Base-by-base conservation (phyloP, 2,113 vertebrate genomes). In the Phrynosoma blainvillii region DNA sequence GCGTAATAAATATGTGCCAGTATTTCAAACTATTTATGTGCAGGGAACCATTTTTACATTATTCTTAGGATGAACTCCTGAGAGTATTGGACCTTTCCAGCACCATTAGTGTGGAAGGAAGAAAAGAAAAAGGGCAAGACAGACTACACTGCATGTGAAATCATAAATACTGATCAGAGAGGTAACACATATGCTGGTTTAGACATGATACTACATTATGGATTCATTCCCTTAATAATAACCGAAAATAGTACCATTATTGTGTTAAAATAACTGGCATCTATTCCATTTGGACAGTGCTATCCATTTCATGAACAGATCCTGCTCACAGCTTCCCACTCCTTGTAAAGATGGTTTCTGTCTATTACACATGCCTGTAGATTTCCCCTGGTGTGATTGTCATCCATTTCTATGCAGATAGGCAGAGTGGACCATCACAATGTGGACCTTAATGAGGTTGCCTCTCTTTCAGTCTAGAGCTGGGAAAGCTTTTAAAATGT, bases 281-380 rank as follows among this genome's bases (percentile, higher is more conserved):
- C 90, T 90, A 94, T 87, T 89, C 73, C 70, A 92, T 82, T 70
- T 88, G 74, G 91, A 87, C 89, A 88, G 86, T 93, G 66, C 91
- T 93, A 91, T 86, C 88, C 88, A 88, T 89, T 68, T 21, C 91
- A 84, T 74, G 84, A 86, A 89, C 56, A 83, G 82, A 73, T 52
- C 84, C 87, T 0, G 75, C 86, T 91, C 62, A 77, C 89, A 87
- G 83, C 91, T 40, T 74, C 66, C 59, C 5, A 66, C 13, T 77
- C 62, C 81, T 76, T 92, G 54, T 79, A 74, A 91, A 91, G 85
- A 91, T 1, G 75, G 65, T 59, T 81, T 85, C 80, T 78, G 78
- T 77, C 79, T 89, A 66, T 3, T 52, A 76, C 82, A 88, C 4
- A 87, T 40, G 70, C 89, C 36, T 82, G 76, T 88, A 42, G 84